Evolutionary conservation across 2,113 vertebrate genomes (phyloP).

Genomic region (Megatriorchis doriae): DNA sequence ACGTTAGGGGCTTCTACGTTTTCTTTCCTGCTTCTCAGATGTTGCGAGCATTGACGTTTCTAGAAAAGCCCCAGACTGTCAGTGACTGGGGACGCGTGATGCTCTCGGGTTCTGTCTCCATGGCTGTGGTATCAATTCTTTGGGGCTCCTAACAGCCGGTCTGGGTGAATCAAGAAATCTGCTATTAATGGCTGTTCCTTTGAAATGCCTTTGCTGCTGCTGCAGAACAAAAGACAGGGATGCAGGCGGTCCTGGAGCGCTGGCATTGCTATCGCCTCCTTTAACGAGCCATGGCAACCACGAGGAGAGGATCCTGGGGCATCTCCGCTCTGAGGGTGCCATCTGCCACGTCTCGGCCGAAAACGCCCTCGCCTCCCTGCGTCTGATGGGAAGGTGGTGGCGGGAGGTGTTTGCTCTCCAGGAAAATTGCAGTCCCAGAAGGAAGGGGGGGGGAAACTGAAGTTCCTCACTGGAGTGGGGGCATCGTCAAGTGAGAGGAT

Average conservation of each 20-base stretch:
- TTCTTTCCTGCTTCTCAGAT: neutral
- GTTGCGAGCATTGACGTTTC: neutral
- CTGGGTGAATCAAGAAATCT: neutral
- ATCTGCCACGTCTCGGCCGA: neutral
- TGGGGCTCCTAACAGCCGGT: neutral
- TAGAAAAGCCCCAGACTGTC: neutral
- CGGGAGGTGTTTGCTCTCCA: neutral
- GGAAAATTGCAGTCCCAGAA: neutral
- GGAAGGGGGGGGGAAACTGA: neutral
- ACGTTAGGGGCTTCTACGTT: neutral
- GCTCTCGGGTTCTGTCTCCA: neutral
- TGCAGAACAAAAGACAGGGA: neutral
- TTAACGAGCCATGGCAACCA: neutral
- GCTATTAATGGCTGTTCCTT: neutral
- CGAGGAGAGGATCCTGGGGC: neutral
- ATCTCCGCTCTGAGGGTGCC: neutral
- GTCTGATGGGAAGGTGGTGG: neutral
- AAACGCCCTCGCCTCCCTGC: accelerated
- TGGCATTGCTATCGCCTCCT: neutral
- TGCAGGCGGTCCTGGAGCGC: neutral
- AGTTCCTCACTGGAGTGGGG: neutral
- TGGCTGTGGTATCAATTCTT: neutral
- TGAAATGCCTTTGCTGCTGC: slow-evolving; percentile 9
- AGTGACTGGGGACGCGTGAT: neutral
- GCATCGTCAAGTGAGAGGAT: neutral